phyloP scores from a whole-genome alignment of 2,113 vertebrate genomes.

The Thermophis baileyi region DNA sequence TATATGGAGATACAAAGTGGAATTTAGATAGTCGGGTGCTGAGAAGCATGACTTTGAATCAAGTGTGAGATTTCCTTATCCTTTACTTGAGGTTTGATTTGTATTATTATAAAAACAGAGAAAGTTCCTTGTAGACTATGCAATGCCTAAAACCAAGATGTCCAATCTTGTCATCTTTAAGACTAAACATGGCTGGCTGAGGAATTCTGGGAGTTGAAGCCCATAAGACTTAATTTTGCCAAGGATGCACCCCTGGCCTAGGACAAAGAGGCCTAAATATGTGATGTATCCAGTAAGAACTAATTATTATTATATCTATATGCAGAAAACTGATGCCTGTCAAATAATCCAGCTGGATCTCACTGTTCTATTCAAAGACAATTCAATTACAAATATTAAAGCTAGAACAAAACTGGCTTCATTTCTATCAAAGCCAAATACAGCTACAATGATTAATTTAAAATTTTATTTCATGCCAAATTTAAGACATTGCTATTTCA shows the following conservation, averaged over 20 bases:
- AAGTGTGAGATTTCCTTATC: not conserved
- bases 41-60: not conserved
- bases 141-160: not conserved
- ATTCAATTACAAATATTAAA: constrained; percentile 11
- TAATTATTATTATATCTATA: not conserved
- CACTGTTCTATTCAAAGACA: constrained; percentile 8
- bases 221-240: not conserved
- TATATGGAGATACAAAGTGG: not conserved
- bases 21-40: not conserved
- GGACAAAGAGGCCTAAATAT: not conserved
- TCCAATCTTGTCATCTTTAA: not conserved
- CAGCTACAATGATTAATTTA: not conserved
- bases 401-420: not conserved
- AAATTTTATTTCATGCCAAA: not conserved
- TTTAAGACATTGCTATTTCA: not conserved
- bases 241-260: not conserved
- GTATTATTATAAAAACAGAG: not conserved
- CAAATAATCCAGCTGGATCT: constrained; percentile 15
- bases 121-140: not conserved
- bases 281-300: not conserved
- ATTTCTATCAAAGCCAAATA: not conserved
- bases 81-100: not conserved
- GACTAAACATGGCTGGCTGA: not conserved
- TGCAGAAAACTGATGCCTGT: not conserved
- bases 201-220: not conserved